These are phyloP conservation scores for Amblyjoppa proteus DNA, from an alignment of 2,888 invertebrate species.

Conservation along the genomic window DNA sequence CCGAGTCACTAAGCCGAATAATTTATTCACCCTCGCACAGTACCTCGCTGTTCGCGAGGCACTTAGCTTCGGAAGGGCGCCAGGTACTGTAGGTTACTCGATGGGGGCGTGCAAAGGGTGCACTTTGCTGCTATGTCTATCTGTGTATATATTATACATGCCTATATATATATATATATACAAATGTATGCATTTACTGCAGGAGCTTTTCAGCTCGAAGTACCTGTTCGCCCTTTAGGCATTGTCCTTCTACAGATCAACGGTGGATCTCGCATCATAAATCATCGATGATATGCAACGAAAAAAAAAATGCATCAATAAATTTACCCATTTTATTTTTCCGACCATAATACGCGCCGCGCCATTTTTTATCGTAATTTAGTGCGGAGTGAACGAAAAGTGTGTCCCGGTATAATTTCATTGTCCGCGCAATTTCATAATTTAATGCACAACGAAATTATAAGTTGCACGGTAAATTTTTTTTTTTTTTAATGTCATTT, in stretches of 20 bases:
- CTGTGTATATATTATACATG: constrained; percentile 13
- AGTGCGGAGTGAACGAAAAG: not conserved
- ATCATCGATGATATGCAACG: constrained; percentile 15
- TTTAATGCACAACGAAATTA: not conserved
- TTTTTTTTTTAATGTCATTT: not conserved
- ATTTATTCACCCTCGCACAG: constrained; percentile 65
- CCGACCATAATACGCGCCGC: not conserved
- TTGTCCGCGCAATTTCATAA: not conserved
- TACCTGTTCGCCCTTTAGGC: constrained; percentile 11
- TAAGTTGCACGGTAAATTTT: not conserved
- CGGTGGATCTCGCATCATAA: constrained; percentile 3
- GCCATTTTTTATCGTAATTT: not conserved
- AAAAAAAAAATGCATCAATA: not conserved
- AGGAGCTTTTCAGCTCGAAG: not conserved
- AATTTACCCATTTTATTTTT: not conserved
- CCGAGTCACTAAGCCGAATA: constrained; percentile 63
- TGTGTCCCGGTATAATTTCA: not conserved
- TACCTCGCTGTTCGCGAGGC: constrained; percentile 53
- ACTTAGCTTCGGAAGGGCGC: constrained; percentile 56
- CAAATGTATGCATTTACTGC: not conserved
- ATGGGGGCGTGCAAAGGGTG: constrained; percentile 37
- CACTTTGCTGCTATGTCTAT: constrained; percentile 25
- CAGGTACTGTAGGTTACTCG: constrained; percentile 40
- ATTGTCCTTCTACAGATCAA: constrained; percentile 41
- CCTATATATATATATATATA: not conserved